Evolutionary conservation across 2,888 invertebrate genomes (phyloP).

Genomic region (Polydrusus pterygomalis): DNA sequence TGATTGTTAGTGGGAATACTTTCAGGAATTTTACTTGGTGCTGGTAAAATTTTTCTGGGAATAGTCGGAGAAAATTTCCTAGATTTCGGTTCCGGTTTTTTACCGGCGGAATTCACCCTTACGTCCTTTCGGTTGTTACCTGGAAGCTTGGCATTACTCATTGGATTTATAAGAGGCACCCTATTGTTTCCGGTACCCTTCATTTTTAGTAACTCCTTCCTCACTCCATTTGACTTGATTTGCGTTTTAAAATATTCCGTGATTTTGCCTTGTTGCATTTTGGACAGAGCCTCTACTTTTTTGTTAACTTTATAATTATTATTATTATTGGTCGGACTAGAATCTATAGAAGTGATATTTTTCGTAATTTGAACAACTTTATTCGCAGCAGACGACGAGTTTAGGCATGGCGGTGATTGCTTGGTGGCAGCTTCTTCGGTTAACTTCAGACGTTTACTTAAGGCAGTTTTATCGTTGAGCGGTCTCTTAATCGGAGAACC

Average conservation of each 20-base stretch:
- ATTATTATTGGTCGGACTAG: slow-evolving; percentile 61
- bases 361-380: slow-evolving; percentile 54
- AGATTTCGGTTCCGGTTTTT: slow-evolving; percentile 63
- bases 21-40: slow-evolving; percentile 69
- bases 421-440: slow-evolving; percentile 59
- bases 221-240: slow-evolving; percentile 78
- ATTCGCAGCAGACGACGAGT: slow-evolving; percentile 51
- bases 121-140: slow-evolving; percentile 57
- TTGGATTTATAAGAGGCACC: slow-evolving; percentile 53
- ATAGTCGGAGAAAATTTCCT: slow-evolving; percentile 66
- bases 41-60: slow-evolving; percentile 71
- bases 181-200: slow-evolving; percentile 60
- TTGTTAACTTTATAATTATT: slow-evolving; percentile 39
- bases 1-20: slow-evolving; percentile 51
- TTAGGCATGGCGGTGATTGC: slow-evolving; percentile 67
- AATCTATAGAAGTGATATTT: slow-evolving; percentile 56
- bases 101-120: slow-evolving; percentile 69
- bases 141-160: slow-evolving; percentile 59
- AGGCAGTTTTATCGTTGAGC: slow-evolving; percentile 63
- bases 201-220: slow-evolving; percentile 62
- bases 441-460: slow-evolving; percentile 64
- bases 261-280: slow-evolving; percentile 83
- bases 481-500: slow-evolving; percentile 57
- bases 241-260: slow-evolving; percentile 90
- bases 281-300: slow-evolving; percentile 55